Base-by-base conservation (phyloP, 2,888 invertebrate genomes). In the Apamea crenata region DNA sequence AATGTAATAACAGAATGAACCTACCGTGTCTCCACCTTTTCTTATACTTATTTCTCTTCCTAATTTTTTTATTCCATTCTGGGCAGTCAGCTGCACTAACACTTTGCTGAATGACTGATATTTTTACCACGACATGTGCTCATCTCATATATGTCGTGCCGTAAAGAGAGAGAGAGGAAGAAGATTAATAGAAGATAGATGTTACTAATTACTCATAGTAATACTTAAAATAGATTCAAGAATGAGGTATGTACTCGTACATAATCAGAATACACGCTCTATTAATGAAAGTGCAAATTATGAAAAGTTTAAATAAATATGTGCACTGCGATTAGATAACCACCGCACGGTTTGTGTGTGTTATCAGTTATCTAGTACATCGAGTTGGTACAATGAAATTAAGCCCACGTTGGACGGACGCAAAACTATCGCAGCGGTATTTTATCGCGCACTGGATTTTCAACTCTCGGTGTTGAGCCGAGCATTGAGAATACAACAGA, bases 241-340 rank as follows among this genome's bases (percentile, higher is more conserved):
- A 83, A 77, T 80, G 77, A 83, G 78, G 61, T 21, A 29, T 29
- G 44, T 5, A n/a, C n/a, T n/a, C n/a, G n/a, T n/a, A n/a, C n/a
- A n/a, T n/a, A 61, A 61, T 68, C 67, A 53, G 8, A 82, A 67
- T 32, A 59, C 32, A 76, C 21, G 40, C 40, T 59, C 47, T 29
- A 29, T 8, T 82, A 80, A 75, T 61, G 18, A 59, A 59, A 21
- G 44, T 29, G 29, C 16, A 56, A 68, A 80, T 80, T 53, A n/a
- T 68, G 61, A 68, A 83, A 80, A 68, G 44, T 68, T 78, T 29
- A 61, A 77, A 29, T 29, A 63, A 77, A 80, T 61, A 78, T 83
- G 56, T 63, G 16, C 21, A 16, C 21, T 8, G 14, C 25, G 84
- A 84, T 84, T 32, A 84, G 84, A 87, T 86, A 82, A 25, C 47